Percentiles rank a stretch among this genome's conserved stretches.
phyloP scores from a whole-genome alignment of 2,888 invertebrate genomes.

The Drosophila melanosoma region DNA sequence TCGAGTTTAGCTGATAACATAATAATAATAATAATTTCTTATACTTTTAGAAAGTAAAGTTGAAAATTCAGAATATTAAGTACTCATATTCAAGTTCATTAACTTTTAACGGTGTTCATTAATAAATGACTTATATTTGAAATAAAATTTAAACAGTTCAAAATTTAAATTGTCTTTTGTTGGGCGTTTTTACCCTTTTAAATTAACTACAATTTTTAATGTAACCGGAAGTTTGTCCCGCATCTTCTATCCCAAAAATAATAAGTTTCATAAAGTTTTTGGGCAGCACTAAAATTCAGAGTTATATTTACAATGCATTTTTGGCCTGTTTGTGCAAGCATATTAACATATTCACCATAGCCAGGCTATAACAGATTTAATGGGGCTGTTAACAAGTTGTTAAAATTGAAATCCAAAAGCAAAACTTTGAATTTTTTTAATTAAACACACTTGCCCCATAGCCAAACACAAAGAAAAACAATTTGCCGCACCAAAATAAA shows the following conservation, averaged over 20 bases:
- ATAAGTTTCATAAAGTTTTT: neutral
- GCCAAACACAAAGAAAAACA: constrained; percentile 36
- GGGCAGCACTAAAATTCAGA: neutral
- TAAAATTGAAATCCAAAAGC: neutral
- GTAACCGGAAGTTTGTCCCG: neutral
- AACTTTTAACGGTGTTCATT: neutral
- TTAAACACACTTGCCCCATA: constrained; percentile 40
- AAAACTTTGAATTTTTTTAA: constrained; percentile 45
- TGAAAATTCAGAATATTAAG: neutral
- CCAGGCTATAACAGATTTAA: neutral
- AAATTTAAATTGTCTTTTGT: neutral
- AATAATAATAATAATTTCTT: neutral
- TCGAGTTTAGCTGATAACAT: neutral
- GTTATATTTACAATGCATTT: neutral
- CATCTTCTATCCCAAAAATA: neutral
- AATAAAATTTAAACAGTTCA: neutral
- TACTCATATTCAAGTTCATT: neutral
- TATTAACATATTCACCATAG: neutral
- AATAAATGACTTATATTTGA: neutral
- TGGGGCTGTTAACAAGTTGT: constrained; percentile 10
- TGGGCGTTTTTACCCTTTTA: neutral
- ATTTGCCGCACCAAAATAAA: constrained; percentile 42
- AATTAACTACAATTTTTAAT: neutral
- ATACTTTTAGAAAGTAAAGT: neutral
- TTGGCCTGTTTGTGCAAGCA: neutral